Evolutionary conservation across 2,888 invertebrate species (phyloP).

Genomic region (Ormyrus rosae): DNA sequence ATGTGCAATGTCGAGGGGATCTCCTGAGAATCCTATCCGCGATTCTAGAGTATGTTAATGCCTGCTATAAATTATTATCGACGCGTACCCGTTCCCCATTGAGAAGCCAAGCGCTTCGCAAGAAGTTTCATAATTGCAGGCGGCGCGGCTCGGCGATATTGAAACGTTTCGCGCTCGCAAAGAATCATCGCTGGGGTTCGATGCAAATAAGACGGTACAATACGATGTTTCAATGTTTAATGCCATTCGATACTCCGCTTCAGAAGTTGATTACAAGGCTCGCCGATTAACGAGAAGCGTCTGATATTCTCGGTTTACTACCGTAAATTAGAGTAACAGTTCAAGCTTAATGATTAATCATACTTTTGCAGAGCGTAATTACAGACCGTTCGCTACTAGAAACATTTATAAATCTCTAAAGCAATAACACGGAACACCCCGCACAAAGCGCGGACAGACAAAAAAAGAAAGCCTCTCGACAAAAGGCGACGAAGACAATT

Average conservation of each 20-base stretch:
- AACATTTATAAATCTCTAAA: too few relatives aligned
- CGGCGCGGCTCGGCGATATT: background rate
- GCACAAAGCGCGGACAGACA: too few relatives aligned
- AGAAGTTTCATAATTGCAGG: background rate
- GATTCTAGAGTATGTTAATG: background rate
- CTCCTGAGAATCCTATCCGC: background rate
- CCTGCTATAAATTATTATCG: background rate
- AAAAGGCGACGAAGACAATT: background rate
- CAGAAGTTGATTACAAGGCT: too few relatives aligned
- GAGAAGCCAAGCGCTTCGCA: background rate
- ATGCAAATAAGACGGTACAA: background rate
- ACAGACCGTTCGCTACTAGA: too few relatives aligned
- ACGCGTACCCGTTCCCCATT: background rate
- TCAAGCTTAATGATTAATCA: too few relatives aligned
- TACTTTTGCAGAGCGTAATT: too few relatives aligned
- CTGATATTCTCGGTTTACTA: too few relatives aligned
- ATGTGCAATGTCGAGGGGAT: background rate
- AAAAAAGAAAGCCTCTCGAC: background rate
- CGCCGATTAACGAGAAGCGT: too few relatives aligned
- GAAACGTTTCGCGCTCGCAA: background rate
- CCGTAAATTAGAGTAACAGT: too few relatives aligned
- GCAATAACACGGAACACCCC: too few relatives aligned
- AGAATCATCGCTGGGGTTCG: background rate
- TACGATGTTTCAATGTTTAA: background rate
- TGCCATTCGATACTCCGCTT: background rate